Conservation (phyloP, 1,140 invertebrate species). For the Latrodectus geometricus region DNA sequence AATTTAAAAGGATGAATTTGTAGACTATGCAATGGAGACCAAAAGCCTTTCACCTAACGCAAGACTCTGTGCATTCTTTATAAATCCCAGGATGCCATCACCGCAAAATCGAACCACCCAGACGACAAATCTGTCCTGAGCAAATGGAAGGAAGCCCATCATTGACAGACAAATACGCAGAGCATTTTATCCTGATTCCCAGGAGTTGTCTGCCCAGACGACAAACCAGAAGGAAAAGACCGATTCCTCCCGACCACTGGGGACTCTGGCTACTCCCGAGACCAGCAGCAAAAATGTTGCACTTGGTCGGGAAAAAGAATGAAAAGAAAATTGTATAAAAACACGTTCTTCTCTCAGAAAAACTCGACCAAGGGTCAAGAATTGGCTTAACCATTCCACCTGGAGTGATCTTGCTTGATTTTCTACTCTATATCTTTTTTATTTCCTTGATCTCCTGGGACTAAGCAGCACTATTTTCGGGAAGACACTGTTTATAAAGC, state of each 20-base stretch:
- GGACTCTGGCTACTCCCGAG: neutral
- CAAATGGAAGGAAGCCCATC: neutral
- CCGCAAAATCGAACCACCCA: neutral
- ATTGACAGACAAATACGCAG: neutral
- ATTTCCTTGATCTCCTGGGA: neutral
- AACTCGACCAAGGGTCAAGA: conserved; percentile 37
- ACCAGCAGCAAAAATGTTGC: neutral
- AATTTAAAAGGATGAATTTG: no score
- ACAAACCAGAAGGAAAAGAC: conserved; percentile 15
- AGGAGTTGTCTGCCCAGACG: neutral
- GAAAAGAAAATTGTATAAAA: conserved; percentile 19
- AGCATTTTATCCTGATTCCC: conserved; percentile 11
- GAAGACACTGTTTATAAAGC: neutral
- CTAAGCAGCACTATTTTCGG: neutral
- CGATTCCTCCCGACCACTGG: neutral
- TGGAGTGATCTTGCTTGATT: conserved; percentile 1
- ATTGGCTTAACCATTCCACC: conserved; percentile 34
- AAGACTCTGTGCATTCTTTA: no score
- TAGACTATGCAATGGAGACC: no score
- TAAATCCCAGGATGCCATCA: no score
- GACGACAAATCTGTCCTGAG: neutral
- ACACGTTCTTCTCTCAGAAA: neutral
- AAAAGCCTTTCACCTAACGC: no score
- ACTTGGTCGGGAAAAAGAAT: neutral
- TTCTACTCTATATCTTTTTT: neutral